These are phyloP conservation scores for Tachina fera DNA, from an alignment of 2,888 invertebrate species.

Conservation along the genomic window DNA sequence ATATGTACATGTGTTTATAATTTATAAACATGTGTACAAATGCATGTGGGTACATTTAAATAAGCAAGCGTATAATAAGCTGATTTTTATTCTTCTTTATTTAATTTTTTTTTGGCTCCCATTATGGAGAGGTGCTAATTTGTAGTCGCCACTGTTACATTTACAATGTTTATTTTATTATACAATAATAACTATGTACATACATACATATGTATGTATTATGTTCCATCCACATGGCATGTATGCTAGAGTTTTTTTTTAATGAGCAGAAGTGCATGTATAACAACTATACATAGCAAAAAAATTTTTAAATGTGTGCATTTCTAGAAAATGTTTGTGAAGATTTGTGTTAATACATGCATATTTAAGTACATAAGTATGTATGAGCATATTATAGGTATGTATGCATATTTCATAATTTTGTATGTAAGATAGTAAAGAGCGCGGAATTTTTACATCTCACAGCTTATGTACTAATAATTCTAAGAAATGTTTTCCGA, in stretches of 20 bases:
- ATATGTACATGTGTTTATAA: background rate
- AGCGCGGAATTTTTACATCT: too few relatives aligned
- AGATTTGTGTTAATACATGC: background rate
- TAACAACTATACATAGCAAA: constrained; percentile 22
- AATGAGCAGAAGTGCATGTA: constrained; percentile 15
- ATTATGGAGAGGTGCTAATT: constrained; percentile 69
- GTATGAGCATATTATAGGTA: too few relatives aligned
- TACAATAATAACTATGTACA: constrained; percentile 17
- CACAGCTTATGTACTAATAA: too few relatives aligned
- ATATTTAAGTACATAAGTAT: background rate
- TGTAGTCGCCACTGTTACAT: constrained; percentile 64
- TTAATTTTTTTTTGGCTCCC: constrained; percentile 35
- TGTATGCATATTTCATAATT: too few relatives aligned
- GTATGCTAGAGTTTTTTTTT: constrained; percentile 23
- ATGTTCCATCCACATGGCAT: constrained; percentile 14
- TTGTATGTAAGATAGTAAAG: too few relatives aligned
- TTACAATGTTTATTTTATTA: constrained; percentile 31
- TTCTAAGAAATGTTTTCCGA: too few relatives aligned
- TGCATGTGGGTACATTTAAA: background rate
- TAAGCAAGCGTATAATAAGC: constrained; percentile 2
- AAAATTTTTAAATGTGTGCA: background rate
- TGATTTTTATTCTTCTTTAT: background rate
- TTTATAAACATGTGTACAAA: too few relatives aligned
- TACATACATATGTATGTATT: too few relatives aligned
- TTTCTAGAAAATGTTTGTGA: constrained; percentile 2